Conservation (phyloP, 2,888 invertebrate species). For the Pyralis farinalis region DNA sequence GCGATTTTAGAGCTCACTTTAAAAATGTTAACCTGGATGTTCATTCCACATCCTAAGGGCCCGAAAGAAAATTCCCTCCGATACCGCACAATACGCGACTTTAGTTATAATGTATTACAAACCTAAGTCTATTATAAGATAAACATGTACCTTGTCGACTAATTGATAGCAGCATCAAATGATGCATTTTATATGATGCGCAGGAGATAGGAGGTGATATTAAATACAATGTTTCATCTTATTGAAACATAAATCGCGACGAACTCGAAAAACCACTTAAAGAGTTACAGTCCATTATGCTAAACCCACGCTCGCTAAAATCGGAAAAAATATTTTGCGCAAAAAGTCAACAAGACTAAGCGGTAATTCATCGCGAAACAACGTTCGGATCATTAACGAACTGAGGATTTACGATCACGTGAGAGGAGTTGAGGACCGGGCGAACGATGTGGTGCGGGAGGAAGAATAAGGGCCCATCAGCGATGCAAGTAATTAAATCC, state of each 20-base stretch:
- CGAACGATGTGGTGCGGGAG: constrained; percentile 32
- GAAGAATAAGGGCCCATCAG: constrained; percentile 44
- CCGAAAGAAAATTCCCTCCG: no score
- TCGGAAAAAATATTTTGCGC: constrained; percentile 55
- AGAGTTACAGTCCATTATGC: constrained; percentile 60
- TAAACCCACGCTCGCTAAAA: constrained; percentile 62
- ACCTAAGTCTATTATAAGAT: constrained; percentile 9
- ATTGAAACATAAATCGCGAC: constrained; percentile 66
- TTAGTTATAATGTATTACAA: no score
- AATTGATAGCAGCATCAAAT: constrained; percentile 32
- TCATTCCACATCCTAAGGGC: no score
- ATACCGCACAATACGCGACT: no score
- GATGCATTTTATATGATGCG: constrained; percentile 44
- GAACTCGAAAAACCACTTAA: constrained; percentile 70
- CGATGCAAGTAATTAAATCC: constrained; percentile 75
- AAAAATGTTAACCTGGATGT: no score
- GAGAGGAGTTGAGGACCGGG: constrained; percentile 27
- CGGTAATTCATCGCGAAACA: constrained; percentile 69
- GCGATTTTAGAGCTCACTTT: no score
- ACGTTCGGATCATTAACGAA: constrained; percentile 68
- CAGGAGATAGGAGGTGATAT: constrained; percentile 44
- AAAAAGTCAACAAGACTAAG: constrained; percentile 67
- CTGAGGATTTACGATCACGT: constrained; percentile 74
- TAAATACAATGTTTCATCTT: constrained; percentile 56
- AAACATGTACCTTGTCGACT: constrained; percentile 20